Evolutionary conservation across 2,797 vertebrate genomes (phyloP).

Genomic region (Lepilemur septentrionalis): DNA sequence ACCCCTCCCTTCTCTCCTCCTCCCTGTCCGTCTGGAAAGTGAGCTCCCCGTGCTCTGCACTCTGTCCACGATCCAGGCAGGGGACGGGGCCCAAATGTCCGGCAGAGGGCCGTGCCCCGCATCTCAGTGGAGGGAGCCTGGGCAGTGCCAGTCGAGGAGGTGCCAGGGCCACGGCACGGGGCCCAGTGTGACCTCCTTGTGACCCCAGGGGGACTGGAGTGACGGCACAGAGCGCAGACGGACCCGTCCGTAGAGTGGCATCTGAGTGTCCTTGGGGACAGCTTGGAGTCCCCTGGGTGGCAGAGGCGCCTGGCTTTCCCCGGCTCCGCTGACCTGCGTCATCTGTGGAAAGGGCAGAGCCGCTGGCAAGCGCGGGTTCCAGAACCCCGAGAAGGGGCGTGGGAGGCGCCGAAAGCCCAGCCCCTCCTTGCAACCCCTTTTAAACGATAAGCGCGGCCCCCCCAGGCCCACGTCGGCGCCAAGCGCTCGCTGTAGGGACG

Average conservation of each 20-base stretch:
- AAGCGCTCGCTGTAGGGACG: neutral
- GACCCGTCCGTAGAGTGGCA: neutral
- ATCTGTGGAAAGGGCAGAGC: neutral
- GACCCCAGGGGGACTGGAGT: neutral
- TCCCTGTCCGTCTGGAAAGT: neutral
- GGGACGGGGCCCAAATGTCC: neutral
- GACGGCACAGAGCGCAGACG: constrained; percentile 34
- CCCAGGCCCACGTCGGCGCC: constrained; percentile 66
- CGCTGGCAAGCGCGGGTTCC: neutral
- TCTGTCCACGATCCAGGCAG: neutral
- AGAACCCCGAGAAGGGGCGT: neutral
- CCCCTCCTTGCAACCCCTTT: neutral
- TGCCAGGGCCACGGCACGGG: neutral
- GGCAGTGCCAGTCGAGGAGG: accelerated
- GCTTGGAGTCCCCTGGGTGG: neutral
- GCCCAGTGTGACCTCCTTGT: neutral
- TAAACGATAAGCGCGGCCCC: constrained; percentile 11
- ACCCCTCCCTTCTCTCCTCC: neutral
- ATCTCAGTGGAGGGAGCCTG: neutral
- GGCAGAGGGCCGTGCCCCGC: neutral
- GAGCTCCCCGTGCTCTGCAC: accelerated
- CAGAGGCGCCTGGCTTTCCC: neutral
- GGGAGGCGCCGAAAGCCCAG: neutral
- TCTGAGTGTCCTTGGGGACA: neutral
- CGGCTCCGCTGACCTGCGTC: neutral